Conservation (phyloP, 2,888 invertebrate genomes). For the Eupeodes latifasciatus region DNA sequence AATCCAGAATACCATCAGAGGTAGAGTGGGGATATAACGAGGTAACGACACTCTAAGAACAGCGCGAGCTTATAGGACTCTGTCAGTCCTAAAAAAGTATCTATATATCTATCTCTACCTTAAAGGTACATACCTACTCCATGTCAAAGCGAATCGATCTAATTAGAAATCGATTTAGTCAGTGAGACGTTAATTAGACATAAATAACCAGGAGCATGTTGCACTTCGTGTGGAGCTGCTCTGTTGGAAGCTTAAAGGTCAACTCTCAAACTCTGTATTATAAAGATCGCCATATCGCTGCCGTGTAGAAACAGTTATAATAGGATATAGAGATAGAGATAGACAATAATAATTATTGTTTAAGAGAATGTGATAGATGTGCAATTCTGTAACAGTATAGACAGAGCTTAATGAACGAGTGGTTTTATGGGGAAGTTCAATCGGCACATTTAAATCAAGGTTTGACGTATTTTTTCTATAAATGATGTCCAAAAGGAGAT, state of each 20-base stretch:
- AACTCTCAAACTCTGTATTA: background rate
- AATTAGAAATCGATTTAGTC: slow-evolving; percentile 74
- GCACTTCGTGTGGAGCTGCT: slow-evolving; percentile 33
- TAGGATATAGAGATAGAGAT: background rate
- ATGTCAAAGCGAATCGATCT: slow-evolving; percentile 70
- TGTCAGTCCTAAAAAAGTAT: background rate
- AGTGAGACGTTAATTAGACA: slow-evolving; percentile 73
- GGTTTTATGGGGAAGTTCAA: background rate
- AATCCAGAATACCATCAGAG: too few relatives aligned
- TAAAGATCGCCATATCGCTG: slow-evolving; percentile 34
- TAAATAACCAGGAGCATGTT: slow-evolving; percentile 72
- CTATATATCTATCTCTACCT: background rate
- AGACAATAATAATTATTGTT: background rate
- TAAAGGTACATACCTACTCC: slow-evolving; percentile 3
- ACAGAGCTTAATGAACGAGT: background rate
- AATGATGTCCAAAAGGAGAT: too few relatives aligned
- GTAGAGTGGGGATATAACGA: background rate
- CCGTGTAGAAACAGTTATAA: slow-evolving; percentile 15
- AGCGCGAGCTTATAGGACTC: background rate
- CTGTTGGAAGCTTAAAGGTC: slow-evolving; percentile 58
- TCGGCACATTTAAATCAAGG: slow-evolving; percentile 36
- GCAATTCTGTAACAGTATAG: background rate
- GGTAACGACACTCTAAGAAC: slow-evolving; percentile 12
- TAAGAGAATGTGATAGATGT: slow-evolving; percentile 40
- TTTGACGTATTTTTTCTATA: background rate